Base-by-base conservation (phyloP, 2,888 invertebrate species). In the Gerosis bhagava region DNA sequence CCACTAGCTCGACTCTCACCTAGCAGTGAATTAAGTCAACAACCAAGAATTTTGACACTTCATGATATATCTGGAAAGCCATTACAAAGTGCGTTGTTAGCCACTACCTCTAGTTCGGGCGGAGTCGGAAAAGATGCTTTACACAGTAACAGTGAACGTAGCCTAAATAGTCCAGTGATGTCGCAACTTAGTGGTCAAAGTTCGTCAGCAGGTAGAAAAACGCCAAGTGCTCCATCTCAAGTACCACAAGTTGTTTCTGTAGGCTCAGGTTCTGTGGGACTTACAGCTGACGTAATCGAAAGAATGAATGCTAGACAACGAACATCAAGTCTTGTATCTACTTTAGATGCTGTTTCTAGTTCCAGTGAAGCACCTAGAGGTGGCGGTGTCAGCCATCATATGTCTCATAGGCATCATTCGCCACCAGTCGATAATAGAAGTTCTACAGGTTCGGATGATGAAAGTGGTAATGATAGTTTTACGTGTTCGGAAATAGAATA, bases 401-500 rank as follows among this genome's bases (percentile, higher is more conserved):
- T 94, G 62, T 92, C 92, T 1, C 93, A 94, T 60, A 90, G 94
- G 59, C 93, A 93, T 60, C 94, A 94, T 70, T 94, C 94, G 16
- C 94, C 94, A 10, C 93, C 93, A 25, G 91, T 93, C 12, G 93
- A 93, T 62, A 93, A 95, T 60, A 92, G 94, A 64, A 93, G 95
- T 64, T 95, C 95, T 6, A 94, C 94, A 0, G 88, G 86, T 2
- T 95, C 95, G 5, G 96, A 97, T 6, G 96, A 97, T 63, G 98
- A 98, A 74, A 98, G 98, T 79, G 94, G 94, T 56, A 97, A 98
- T 81, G 98, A 98, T 73, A 98, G 98, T 62, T 98, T 98, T 86
- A 98, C 98, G 7, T 98, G 98, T 84, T 98, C 98, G 0, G 98
- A 98, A 88, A 98, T 98, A 71, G 98, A 98, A 78, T 98, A 97